Evolutionary conservation across 2,888 invertebrate genomes (phyloP).

Genomic region (Volucella bombylans): DNA sequence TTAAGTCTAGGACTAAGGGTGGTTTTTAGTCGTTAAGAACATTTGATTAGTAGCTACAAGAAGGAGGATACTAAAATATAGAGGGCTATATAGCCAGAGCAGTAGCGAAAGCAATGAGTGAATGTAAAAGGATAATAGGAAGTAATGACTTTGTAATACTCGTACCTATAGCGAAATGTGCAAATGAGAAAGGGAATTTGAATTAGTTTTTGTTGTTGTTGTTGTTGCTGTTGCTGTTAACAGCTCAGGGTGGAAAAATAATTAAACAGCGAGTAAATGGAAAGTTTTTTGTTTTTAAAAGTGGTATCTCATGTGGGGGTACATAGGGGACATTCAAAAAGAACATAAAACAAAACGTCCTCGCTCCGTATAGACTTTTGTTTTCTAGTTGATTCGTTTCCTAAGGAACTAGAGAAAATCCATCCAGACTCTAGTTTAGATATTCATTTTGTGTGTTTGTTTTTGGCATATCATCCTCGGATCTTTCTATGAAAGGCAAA

Average conservation of each 20-base stretch:
- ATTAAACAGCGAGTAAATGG: slow-evolving; percentile 33
- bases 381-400: slow-evolving; percentile 25
- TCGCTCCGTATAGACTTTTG: slow-evolving; percentile 56
- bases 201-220: background rate
- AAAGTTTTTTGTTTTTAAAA: background rate
- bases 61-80: background rate
- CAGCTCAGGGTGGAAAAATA: slow-evolving; percentile 16
- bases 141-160: slow-evolving; percentile 70
- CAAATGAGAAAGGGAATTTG: slow-evolving; percentile 25
- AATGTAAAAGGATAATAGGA: slow-evolving; percentile 65
- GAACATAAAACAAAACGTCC: slow-evolving; percentile 36
- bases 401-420: background rate
- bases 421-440: background rate
- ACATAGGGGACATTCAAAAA: slow-evolving; percentile 2
- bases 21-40: slow-evolving; percentile 56
- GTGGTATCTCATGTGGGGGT: too few species aligned
- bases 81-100: too few species aligned
- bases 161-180: slow-evolving; percentile 39
- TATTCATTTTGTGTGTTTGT: background rate
- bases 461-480: slow-evolving; percentile 21
- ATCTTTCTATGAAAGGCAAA: slow-evolving; percentile 62
- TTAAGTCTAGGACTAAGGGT: slow-evolving; percentile 12
- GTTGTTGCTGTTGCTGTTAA: background rate
- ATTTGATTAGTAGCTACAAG: slow-evolving; percentile 61
- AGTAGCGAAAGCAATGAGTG: slow-evolving; percentile 51